Evolutionary conservation across 23 tunicate species (phyloP).

Genomic region (Pegea sp.): DNA sequence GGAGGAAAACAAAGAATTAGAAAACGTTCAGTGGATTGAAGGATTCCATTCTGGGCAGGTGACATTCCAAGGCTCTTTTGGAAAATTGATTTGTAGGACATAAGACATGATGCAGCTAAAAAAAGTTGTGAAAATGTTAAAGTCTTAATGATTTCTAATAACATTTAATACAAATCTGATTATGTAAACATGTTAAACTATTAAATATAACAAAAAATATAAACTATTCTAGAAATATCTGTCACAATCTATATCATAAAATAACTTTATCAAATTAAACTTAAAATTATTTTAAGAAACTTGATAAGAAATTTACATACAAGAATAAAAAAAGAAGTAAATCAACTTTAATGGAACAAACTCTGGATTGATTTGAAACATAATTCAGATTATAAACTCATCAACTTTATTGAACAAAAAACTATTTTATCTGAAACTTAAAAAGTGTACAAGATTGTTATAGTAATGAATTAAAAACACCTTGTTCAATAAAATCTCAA

Average conservation of each 20-base stretch:
- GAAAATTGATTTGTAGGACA: slow-evolving; percentile 62
- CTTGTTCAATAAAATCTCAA: neutral
- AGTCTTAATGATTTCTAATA: no score
- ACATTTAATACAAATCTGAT: neutral
- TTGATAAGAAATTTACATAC: neutral
- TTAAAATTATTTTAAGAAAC: no score
- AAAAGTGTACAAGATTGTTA: neutral
- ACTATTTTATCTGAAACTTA: neutral
- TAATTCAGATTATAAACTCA: neutral
- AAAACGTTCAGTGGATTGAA: slow-evolving; percentile 39
- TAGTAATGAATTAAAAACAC: no score
- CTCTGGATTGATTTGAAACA: neutral
- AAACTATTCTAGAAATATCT: neutral
- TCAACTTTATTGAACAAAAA: no score
- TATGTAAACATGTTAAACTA: neutral
- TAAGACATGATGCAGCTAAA: slow-evolving; percentile 37
- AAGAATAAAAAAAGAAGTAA: neutral
- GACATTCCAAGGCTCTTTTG: slow-evolving; percentile 63
- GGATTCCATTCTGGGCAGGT: slow-evolving; percentile 53
- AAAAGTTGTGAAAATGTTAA: no score
- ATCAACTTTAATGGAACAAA: neutral
- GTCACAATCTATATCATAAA: no score
- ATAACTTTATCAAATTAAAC: no score
- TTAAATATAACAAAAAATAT: neutral
- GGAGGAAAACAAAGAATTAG: slow-evolving; percentile 23